Base-by-base conservation (phyloP, 2,113 vertebrate genomes). In the Anser brachyrhynchus region DNA sequence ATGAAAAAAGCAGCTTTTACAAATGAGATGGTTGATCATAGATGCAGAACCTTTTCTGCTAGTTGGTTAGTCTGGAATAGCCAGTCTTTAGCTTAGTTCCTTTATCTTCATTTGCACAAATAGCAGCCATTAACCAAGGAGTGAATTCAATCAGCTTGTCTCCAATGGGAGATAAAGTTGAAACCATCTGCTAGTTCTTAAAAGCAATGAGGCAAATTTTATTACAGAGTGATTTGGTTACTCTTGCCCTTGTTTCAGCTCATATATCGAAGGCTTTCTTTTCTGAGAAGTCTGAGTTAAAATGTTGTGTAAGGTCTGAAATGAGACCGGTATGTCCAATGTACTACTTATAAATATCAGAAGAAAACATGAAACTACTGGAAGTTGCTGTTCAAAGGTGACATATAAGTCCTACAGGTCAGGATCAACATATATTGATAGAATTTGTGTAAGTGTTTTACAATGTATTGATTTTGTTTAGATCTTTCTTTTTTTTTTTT, bases 151-250 rank as follows among this genome's bases (percentile, higher is more conserved):
- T 95, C 96, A 95, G 59, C 80, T 91, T 95, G 91, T 95, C 95
- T 96, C 96, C 89, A 92, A 31, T 95, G 96, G 78, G 89, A 96
- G 95, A 97, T 97, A 95, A 97, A 96, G 95, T 79, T 89, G 94
- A 95, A 95, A 97, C 95, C 96, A 96, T 96, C 96, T 97, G 96
- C 94, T 95, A 95, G 84, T 92, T 92, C 95, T 96, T 95, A 95
- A 96, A 97, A 95, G 96, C 78, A 96, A 92, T 95, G 96, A 97
- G 84, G 96, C 96, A 97, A 91, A 97, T 94, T 95, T 95, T 95
- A 96, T 97, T 97, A 95, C 80, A 54, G 84, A 82, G 62, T 95
- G 77, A 96, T 96, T 95, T 95, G 89, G 91, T 96, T 96, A 93
- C 77, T 69, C 26, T 91, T 95, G 93, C 41, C 93, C 93, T 95